Evolutionary conservation across 2,797 vertebrate genomes (phyloP), one percentile per base, ranked within the genome.

Genomic region (Spea hammondii): DNA sequence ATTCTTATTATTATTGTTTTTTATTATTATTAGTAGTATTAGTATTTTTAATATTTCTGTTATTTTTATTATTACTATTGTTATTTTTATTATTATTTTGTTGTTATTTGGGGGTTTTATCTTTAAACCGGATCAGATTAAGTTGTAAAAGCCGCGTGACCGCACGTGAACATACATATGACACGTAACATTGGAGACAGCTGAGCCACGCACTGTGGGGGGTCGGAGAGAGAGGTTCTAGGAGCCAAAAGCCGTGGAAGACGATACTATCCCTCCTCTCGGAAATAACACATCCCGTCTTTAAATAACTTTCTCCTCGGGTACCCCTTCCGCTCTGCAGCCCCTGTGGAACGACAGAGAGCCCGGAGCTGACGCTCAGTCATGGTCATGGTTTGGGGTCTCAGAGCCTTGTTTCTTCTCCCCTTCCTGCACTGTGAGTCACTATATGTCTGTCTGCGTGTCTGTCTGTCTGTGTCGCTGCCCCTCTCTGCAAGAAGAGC

Each of bases 231-330:
- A 55, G 57, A 14, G 59, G 4, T 32, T 13, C 10, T 8, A 44
- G 51, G 17, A 70, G 48, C 11, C 12, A 5, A 44, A 65, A 47
- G 53, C 32, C 4, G 14, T 50, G 9, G 57, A 70, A 75, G 57
- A 80, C 4, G 60, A 80, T 72, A 57, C 5, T 51, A 14, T 71
- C 14, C 45, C 50, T 71, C 67, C 59, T 4, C 64, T 76, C 47
- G 79, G 74, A 80, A 72, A 72, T 66, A 72, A 65, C 50, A 80
- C 50, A 72, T 80, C 67, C 73, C 17, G 32, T 71, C 79, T 80
- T 76, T 59, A 80, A 76, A 80, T 80, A 80, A 76, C 79, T 72
- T 7, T 46, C 8, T 64, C 10, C 48, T n/a, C 12, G 9, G 8
- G 4, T 32, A 11, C 44, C 55, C n/a, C 7, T 8, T 47, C 44